Conservation (phyloP, 2,797 vertebrate species). For the Peromyscus nudipes region DNA sequence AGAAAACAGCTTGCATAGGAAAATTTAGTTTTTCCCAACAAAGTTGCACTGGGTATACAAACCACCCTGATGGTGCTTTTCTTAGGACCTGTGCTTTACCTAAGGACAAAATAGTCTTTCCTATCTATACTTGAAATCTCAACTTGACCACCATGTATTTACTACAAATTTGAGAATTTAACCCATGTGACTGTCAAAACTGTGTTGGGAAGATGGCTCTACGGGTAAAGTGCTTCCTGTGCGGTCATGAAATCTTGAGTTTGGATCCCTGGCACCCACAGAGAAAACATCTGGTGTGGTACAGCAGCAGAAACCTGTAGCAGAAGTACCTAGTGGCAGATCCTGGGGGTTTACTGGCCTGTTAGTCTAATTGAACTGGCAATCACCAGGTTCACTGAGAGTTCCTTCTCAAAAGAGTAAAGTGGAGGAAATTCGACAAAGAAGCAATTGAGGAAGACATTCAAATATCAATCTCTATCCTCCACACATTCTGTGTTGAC, state of each 20-base stretch:
- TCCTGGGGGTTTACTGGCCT: not conserved
- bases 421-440: not conserved
- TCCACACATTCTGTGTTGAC: not conserved
- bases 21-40: not conserved
- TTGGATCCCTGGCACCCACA: not conserved
- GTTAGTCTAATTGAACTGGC: not conserved
- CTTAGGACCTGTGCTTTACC: not conserved
- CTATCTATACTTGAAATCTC: not conserved
- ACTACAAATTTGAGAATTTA: not conserved
- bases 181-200: not conserved
- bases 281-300: not conserved
- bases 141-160: not conserved
- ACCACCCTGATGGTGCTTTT: not conserved
- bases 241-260: too few species aligned
- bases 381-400: not conserved
- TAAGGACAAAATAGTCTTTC: not conserved
- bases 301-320: not conserved
- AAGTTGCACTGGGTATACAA: not conserved
- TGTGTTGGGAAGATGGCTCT: not conserved
- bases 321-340: not conserved
- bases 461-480: not conserved
- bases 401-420: not conserved
- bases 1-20: not conserved
- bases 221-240: not conserved
- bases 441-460: not conserved